Conservation (phyloP, 2,888 invertebrate genomes). For the Phengaris alcon region DNA sequence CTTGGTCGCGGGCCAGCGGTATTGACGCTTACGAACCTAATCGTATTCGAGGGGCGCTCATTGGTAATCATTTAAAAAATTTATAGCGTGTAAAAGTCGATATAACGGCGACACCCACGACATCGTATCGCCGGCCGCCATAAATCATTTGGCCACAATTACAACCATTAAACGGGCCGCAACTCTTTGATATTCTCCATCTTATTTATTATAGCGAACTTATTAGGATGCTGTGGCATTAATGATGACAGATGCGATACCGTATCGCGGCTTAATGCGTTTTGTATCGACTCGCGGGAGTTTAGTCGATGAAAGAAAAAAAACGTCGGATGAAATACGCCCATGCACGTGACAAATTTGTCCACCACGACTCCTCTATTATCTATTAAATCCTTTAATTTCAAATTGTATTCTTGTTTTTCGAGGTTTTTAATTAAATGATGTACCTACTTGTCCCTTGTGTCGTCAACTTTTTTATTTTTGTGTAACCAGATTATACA, state of each 20-base stretch:
- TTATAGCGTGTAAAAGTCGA: conserved; percentile 73
- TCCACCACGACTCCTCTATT: conserved; percentile 37
- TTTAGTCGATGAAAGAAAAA: conserved; percentile 50
- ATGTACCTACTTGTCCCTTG: no score
- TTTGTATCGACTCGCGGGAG: conserved; percentile 54
- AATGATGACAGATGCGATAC: conserved; percentile 77
- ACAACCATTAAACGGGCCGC: conserved; percentile 75
- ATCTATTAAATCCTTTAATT: conserved; percentile 6
- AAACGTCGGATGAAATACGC: conserved; percentile 54
- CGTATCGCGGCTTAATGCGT: conserved; percentile 64
- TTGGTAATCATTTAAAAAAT: conserved; percentile 70
- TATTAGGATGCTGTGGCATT: conserved; percentile 76
- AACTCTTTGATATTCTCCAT: conserved; percentile 71
- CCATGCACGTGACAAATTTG: conserved; percentile 45
- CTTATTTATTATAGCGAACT: conserved; percentile 75
- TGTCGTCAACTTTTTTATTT: no score
- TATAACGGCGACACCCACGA: conserved; percentile 72
- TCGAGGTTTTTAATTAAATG: no score
- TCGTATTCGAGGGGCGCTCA: conserved; percentile 56
- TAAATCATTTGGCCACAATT: conserved; percentile 76
- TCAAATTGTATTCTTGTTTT: not conserved
- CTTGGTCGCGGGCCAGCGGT: conserved; percentile 44
- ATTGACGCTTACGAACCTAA: conserved; percentile 51
- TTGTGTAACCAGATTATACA: no score
- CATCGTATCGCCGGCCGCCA: conserved; percentile 58